Evolutionary conservation across 2,888 invertebrate genomes (phyloP).

Genomic region (Hylaea fasciaria): DNA sequence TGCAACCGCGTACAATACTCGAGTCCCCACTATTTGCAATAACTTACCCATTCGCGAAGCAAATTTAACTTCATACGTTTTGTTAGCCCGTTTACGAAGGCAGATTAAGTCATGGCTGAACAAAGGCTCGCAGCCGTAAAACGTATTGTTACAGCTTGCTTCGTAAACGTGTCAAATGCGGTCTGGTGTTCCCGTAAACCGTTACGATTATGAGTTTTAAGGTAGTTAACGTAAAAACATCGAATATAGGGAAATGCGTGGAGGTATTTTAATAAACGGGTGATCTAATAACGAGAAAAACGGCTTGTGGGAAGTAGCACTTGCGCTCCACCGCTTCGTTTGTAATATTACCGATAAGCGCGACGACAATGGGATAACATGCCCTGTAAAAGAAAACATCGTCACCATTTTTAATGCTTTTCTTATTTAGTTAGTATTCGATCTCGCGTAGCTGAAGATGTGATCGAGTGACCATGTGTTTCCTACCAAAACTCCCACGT

Average conservation of each 20-base stretch:
- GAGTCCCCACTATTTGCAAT: neutral
- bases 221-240: conserved; percentile 10
- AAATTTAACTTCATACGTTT: neutral
- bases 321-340: too few relatives aligned
- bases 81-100: conserved; percentile 28
- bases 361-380: too few relatives aligned
- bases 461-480: too few relatives aligned
- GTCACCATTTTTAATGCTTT: too few relatives aligned
- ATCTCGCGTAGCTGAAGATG: too few relatives aligned
- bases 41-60: neutral
- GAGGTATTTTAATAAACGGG: too few relatives aligned
- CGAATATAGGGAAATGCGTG: conserved; percentile 5
- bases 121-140: conserved; percentile 46
- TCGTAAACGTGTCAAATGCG: conserved; percentile 47
- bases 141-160: conserved; percentile 54
- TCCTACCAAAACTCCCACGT: neutral
- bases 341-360: too few relatives aligned
- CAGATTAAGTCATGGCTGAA: conserved; percentile 42
- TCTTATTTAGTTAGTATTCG: too few relatives aligned
- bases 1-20: too few relatives aligned
- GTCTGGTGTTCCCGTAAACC: conserved; percentile 21
- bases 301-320: too few relatives aligned
- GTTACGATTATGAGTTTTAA: conserved; percentile 27
- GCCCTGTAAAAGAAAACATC: too few relatives aligned
- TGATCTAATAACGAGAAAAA: too few relatives aligned